These are phyloP conservation scores for Circaetus cinerascens DNA, from an alignment of 2,113 vertebrate genomes.

Conservation along the genomic window DNA sequence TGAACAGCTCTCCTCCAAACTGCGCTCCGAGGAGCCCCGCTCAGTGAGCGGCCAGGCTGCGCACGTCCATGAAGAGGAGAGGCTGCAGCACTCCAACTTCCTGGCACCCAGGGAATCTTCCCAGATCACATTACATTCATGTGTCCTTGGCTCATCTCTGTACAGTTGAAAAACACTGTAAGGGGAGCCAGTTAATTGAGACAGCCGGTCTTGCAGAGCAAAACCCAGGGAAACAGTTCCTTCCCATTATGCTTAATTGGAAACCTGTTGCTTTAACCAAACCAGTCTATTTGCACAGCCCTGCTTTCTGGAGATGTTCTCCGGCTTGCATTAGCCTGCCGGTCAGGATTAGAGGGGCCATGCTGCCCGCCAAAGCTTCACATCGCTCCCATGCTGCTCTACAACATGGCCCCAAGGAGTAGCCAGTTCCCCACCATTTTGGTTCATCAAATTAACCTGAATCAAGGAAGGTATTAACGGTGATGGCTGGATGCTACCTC, in stretches of 20 bases:
- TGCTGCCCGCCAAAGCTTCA: neutral
- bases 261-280: neutral
- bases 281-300: neutral
- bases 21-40: neutral
- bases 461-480: neutral
- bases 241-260: neutral
- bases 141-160: slow-evolving; percentile 63
- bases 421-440: neutral
- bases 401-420: rapidly evolving
- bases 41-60: neutral
- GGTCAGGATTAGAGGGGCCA: neutral
- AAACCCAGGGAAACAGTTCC: neutral
- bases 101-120: slow-evolving; percentile 51
- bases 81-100: slow-evolving; percentile 10
- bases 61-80: slow-evolving; percentile 19
- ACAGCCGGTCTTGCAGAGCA: neutral
- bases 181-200: slow-evolving; percentile 47
- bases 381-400: neutral
- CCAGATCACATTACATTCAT: neutral
- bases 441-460: neutral
- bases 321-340: neutral
- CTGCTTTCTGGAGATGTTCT: neutral
- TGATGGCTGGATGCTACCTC: neutral
- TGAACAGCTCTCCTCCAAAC: neutral
- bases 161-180: slow-evolving; percentile 61